A percentile compares a stretch with the other conserved stretches of the same genome.
Conservation (phyloP, 2,113 vertebrate species). For the Solea solea region DNA sequence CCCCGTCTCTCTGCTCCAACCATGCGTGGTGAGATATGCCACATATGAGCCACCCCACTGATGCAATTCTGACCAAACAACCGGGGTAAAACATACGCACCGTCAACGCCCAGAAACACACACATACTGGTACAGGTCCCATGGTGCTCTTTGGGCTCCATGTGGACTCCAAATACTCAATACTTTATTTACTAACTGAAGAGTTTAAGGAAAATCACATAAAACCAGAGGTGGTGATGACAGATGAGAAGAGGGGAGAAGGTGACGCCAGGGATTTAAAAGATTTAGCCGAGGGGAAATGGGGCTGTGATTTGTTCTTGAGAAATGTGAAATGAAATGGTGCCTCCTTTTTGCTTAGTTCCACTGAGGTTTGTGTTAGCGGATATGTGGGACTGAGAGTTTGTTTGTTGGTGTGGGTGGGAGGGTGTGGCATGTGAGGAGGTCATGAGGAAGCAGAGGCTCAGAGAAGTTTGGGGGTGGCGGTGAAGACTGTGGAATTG, state of each 20-base stretch:
- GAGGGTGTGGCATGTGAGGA: conserved; percentile 47
- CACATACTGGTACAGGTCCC: background rate
- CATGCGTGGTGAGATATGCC: conserved; percentile 17
- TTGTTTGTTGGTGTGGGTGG: conserved; percentile 57
- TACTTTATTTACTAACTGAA: conserved; percentile 52
- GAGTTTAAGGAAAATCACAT: conserved; percentile 56
- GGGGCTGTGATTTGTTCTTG: conserved; percentile 30
- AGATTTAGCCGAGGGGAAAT: conserved; percentile 38
- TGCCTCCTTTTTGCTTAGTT: conserved; percentile 13
- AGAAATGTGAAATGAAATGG: conserved; percentile 49
- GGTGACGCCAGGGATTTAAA: conserved; percentile 7
- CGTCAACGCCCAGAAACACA: background rate
- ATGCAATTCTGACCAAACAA: conserved; percentile 25
- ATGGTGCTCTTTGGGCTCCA: conserved; percentile 17
- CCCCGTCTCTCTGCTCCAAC: background rate
- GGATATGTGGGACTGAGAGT: conserved; percentile 44
- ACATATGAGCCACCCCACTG: conserved; percentile 28
- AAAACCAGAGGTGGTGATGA: conserved; percentile 62
- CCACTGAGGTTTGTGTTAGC: conserved; percentile 39
- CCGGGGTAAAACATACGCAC: background rate
- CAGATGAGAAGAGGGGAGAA: conserved; percentile 29
- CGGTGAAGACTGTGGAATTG: conserved; percentile 4
- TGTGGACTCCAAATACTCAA: conserved; percentile 24
- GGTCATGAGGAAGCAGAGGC: conserved; percentile 38
- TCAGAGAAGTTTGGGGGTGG: conserved; percentile 25